Base-by-base conservation (phyloP, 2,797 vertebrate species). In the Rhadinocentrus ornatus region DNA sequence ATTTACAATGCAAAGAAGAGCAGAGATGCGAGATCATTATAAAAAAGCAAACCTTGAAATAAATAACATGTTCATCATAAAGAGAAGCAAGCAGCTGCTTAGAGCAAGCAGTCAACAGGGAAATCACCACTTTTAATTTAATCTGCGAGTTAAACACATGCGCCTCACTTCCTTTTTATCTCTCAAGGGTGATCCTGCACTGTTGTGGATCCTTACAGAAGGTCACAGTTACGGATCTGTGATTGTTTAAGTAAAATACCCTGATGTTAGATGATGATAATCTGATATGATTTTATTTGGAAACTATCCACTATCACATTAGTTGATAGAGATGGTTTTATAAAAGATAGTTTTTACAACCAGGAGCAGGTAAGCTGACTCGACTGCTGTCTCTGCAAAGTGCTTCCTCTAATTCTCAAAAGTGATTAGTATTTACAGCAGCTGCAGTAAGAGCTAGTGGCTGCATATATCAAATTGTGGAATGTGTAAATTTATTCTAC, bases 41-140 rank as follows among this genome's bases (percentile, higher is more conserved):
- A 18, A 46, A 46, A 46, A 16, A 46, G 18, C 41, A 46, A 20
- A 46, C 41, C 41, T 20, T 46, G 41, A n/a, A 75, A 65, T 67
- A 86, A 84, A 87, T 46, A 64, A 81, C 74, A 81, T 55, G 68
- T 67, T 82, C 48, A 22, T 68, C 66, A 71, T 83, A 74, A 83
- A 87, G 78, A 74, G 82, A 71, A 64, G 84, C 58, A 24, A 78
- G 80, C 88, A 78, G 84, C 85, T 84, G 90, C 86, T 84, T 46
- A 48, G 83, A 80, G 86, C 75, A 62, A 84, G 77, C 81, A 78
- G 82, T 77, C 88, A 29, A 81, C 80, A 66, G 91, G 90, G 91
- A 91, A 92, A 91, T 90, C 88, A 89, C 31, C 74, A 5, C 81
- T 81, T 90, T 90, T 86, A 91, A 89, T 91, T 92, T 87, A 69